Evolutionary conservation across 2,113 vertebrate species (phyloP), one percentile per base, ranked within the genome.

Genomic region (Eptesicus fuscus): DNA sequence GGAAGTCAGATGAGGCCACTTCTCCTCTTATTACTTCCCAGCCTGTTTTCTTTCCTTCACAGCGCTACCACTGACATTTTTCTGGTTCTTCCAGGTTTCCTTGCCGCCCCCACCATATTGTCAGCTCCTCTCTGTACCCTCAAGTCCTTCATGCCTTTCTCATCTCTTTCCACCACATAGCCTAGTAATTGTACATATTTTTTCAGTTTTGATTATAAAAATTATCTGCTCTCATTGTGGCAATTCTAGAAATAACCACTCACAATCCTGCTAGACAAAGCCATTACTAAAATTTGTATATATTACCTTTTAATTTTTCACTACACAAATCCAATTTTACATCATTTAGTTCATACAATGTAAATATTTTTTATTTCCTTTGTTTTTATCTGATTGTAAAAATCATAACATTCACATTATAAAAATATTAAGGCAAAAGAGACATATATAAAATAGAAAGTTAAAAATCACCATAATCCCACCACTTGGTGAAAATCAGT

Each of bases 301-400:
- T 74, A 37, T 67, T 71, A 17, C n/a, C 9, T 67, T 69, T n/a
- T 23, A 61, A 37, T 16, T 79, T 88, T 74, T 83, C 51, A 95
- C 44, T 82, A 47, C 22, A 51, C 22, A 76, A 94, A 83, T 65
- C 10, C 35, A 61, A 85, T 82, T 67, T 74, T 79, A 61, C 5
- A 63, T 77, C 18, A 82, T 65, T 90, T 76, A 83, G 11, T 49
- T 80, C n/a, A 79, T 49, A 84, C 9, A 2, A 40, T 35, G 16
- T 67, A 37, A 73, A 74, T 25, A 37, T 40, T 83, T 92, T 63
- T 63, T 42, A 86, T 83, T 88, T 76, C 35, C 7, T 63, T 82
- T 47, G 7, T 22, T 90, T 90, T 80, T 42, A 90, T 71, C 42
- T 91, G 77, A 82, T 89, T 94, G 85, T 44, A 74, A 85, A 86